A percentile compares a stretch with the other conserved stretches of the same genome.
Conservation (phyloP, 2,888 invertebrate genomes). For the Spilosoma lubricipeda region DNA sequence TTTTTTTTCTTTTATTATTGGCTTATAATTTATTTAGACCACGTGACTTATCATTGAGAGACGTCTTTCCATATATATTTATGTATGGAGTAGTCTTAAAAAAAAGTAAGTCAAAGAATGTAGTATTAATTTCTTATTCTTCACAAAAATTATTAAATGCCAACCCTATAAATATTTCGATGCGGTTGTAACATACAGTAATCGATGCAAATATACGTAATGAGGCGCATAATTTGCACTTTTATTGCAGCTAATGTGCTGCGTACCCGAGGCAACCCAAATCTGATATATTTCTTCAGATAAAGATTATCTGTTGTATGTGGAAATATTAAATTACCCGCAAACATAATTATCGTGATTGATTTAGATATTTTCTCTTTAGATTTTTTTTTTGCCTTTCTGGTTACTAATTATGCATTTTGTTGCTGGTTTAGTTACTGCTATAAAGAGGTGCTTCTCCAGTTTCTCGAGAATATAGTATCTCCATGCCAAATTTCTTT, state of each 20-base stretch:
- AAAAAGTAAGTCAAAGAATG: no score
- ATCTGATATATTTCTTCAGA: slow-evolving; percentile 31
- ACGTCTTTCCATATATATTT: no score
- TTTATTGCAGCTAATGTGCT: slow-evolving; percentile 39
- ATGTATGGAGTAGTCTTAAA: no score
- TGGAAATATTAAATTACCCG: slow-evolving; percentile 2
- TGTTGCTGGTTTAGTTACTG: no score
- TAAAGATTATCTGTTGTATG: slow-evolving; percentile 12
- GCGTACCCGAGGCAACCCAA: slow-evolving; percentile 28
- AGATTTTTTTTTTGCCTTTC: not conserved
- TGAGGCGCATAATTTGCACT: slow-evolving; percentile 50
- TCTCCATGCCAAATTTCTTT: no score
- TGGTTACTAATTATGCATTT: not conserved
- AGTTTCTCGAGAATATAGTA: no score
- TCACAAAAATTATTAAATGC: slow-evolving; percentile 1
- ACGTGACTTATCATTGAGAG: no score
- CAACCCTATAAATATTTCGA: slow-evolving; percentile 32
- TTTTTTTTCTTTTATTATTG: no score
- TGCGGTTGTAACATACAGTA: slow-evolving; percentile 46
- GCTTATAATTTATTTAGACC: no score
- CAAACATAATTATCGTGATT: not conserved
- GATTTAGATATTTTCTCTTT: not conserved
- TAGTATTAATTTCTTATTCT: no score
- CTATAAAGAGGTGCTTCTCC: no score
- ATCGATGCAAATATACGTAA: slow-evolving; percentile 50